Base-by-base conservation (phyloP, 2,888 invertebrate genomes). In the Ectemnius continuus region DNA sequence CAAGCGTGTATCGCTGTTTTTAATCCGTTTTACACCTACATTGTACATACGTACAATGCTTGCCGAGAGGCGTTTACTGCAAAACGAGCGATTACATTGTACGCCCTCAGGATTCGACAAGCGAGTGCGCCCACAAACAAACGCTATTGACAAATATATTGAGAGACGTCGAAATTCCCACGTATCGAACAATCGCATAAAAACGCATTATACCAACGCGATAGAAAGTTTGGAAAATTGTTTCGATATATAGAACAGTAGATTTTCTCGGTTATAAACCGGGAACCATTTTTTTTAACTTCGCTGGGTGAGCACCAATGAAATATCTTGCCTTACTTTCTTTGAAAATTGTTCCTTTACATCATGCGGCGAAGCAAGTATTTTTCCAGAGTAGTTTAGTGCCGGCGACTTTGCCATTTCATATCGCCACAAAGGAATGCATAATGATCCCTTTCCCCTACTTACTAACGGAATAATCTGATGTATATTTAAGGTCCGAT, bases 401-500 rank as follows among this genome's bases (percentile, higher is more conserved):
- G 13, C 13, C 28, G 36, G 45, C 18, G 45, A 28, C 26, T 57
- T 57, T 1, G 8, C 11, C 64, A 18, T 65, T 65, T 65, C 36
- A 28, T 16, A 14, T 6, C 26, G 62, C 28, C 36, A 76, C 76
- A 76, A 76, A 72, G 67, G 73, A 78, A 78, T 76, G 20, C 18
- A 2, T 78, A 78, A 76, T 76, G 73, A 61, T 11, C 36, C 6
- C 8, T 23, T 23, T 23, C 6, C 8, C 8, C 4, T 36, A 58
- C 62, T 2, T 62, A 56, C 59, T 45, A 57, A 60, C 62, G 14
- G 59, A 28, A 45, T 4, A 13, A 26, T 61, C 67, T 73, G 67
- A 66, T 70, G 73, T 76, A 76, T 67, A 78, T 78, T 70, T 73
- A 59, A 60, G 26, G 60, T 60, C 61, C 66, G 59, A 36, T 63